Evolutionary conservation across 64 coral and sea anemone species (phyloP).

Genomic region (Acropora tenuis): DNA sequence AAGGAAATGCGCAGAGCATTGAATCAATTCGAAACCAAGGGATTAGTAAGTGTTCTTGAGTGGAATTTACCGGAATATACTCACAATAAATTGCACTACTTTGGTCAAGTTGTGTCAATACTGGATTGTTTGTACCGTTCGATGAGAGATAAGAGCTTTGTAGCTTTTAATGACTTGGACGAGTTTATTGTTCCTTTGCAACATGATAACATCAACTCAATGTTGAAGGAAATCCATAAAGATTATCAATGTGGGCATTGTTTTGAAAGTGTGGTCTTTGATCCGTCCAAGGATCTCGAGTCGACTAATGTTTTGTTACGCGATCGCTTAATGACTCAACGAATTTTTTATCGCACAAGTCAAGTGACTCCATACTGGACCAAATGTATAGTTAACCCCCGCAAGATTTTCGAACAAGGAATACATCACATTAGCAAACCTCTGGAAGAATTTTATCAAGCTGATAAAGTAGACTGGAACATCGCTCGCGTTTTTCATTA

Average conservation of each 20-base stretch:
- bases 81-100: slow-evolving; percentile 41
- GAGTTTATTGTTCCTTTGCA: slow-evolving; percentile 67
- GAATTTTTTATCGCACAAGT: slow-evolving; percentile 13
- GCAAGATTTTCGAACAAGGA: slow-evolving; percentile 21
- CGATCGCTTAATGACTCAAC: neutral
- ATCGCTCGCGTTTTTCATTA: slow-evolving; percentile 29
- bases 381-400: slow-evolving; percentile 30
- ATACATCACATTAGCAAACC: slow-evolving; percentile 46
- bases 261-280: slow-evolving; percentile 64
- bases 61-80: slow-evolving; percentile 61
- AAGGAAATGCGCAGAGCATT: slow-evolving; percentile 14
- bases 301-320: neutral
- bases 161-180: slow-evolving; percentile 65
- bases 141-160: slow-evolving; percentile 15
- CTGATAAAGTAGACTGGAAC: slow-evolving; percentile 11
- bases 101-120: slow-evolving; percentile 48
- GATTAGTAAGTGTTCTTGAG: slow-evolving; percentile 25
- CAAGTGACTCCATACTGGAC: slow-evolving; percentile 14
- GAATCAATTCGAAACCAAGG: slow-evolving; percentile 37
- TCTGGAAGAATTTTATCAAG: neutral
- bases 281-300: neutral
- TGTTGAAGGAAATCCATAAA: slow-evolving; percentile 40
- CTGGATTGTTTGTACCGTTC: slow-evolving; percentile 57
- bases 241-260: slow-evolving; percentile 54
- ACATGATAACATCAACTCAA: slow-evolving; percentile 8